Conservation (phyloP, 2,888 invertebrate species). For the Melitaea athalia region DNA sequence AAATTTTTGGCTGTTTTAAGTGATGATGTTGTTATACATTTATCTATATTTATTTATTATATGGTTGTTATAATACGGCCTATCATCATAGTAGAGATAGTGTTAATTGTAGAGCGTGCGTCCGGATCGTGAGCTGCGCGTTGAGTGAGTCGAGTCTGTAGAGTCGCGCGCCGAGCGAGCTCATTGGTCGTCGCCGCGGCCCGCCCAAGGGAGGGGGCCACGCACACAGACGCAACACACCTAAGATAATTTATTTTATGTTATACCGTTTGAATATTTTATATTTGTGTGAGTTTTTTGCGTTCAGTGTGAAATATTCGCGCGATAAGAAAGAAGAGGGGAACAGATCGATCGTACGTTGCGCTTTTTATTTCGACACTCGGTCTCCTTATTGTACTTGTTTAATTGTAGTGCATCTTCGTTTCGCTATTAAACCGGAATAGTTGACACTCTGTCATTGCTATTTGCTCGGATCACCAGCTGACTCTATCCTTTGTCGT, state of each 20-base stretch:
- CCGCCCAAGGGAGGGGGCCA: constrained; percentile 78
- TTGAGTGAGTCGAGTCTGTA: constrained; percentile 68
- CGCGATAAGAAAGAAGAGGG: constrained; percentile 82
- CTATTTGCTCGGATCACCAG: constrained; percentile 24
- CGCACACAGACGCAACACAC: constrained; percentile 75
- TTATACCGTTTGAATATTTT: constrained; percentile 83
- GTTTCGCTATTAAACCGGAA: constrained; percentile 31
- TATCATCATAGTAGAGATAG: neutral
- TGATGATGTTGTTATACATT: too few relatives aligned
- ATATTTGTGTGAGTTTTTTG: constrained; percentile 83
- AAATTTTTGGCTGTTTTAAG: too few relatives aligned
- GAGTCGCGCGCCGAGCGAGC: constrained; percentile 80
- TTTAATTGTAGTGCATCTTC: constrained; percentile 58
- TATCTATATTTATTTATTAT: neutral
- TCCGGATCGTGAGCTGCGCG: constrained; percentile 52
- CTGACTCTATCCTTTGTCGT: constrained; percentile 19
- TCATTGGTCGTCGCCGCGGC: constrained; percentile 77
- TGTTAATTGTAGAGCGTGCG: constrained; percentile 46
- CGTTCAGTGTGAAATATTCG: constrained; percentile 83
- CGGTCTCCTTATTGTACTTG: constrained; percentile 63
- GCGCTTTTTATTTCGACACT: constrained; percentile 75
- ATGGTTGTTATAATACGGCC: constrained; percentile 15
- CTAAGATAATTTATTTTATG: constrained; percentile 83
- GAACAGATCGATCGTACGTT: constrained; percentile 80
- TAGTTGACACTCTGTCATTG: constrained; percentile 28